A percentile compares a stretch with the other conserved stretches of the same genome.
These are phyloP conservation scores for Corythornis madagascariensis DNA, from an alignment of 2,113 vertebrate genomes.

Conservation along the genomic window DNA sequence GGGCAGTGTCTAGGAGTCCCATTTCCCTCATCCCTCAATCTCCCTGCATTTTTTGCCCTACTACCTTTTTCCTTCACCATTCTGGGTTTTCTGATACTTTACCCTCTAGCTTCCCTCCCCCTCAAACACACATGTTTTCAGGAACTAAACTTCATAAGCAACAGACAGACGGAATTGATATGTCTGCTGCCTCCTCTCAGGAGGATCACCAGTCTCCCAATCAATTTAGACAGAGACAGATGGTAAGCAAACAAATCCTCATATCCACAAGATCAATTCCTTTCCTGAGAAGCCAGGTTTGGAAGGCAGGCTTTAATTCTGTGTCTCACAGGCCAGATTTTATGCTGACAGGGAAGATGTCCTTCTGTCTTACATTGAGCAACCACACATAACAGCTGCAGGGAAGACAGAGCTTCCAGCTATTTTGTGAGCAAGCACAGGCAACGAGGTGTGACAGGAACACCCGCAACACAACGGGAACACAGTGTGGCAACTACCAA, in stretches of 20 bases:
- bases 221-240: not conserved
- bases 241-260: not conserved
- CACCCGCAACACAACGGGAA: not conserved
- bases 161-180: not conserved
- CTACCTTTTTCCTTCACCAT: not conserved
- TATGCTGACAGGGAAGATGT: not conserved
- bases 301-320: not conserved
- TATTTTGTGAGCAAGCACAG: not conserved
- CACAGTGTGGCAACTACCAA: not conserved
- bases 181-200: not conserved
- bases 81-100: not conserved
- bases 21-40: accelerated
- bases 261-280: not conserved
- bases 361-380: not conserved
- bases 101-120: not conserved
- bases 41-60: not conserved
- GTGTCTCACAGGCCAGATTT: not conserved
- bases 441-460: not conserved
- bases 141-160: not conserved
- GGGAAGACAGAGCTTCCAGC: not conserved
- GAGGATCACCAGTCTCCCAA: not conserved
- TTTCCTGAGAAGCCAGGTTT: not conserved
- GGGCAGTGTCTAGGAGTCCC: not conserved
- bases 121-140: not conserved
- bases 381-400: not conserved